Evolutionary conservation across 2,888 invertebrate species (phyloP), one percentile per base, ranked within the genome.

Genomic region (Ashinkailepas kermadecensis): DNA sequence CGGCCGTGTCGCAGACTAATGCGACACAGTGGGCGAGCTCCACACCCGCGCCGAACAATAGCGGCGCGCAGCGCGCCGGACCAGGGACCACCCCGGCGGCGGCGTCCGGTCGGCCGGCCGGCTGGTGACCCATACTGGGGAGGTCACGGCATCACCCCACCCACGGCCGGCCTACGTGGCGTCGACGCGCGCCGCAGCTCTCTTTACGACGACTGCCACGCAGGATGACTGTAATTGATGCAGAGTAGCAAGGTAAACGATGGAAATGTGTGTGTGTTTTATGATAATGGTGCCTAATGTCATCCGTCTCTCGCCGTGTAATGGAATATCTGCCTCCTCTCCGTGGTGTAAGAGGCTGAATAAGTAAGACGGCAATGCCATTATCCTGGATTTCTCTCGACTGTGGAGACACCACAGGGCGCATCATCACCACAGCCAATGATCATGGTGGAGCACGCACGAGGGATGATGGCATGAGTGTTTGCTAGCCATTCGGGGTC

Each of bases 231-330:
- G 74, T 74, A 74, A 74, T 74, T 74, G 74, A 74, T 74, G 56
- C 74, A 56, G 74, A 74, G 74, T 74, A 74, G 56, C 74, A 54
- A 54, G 74, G 54, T 56, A 56, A 74, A 74, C 74, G 74, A 74
- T 21, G 74, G 56, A 74, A 74, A 74, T 74, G 56, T 74, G 74
- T 74, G 74, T 56, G 39, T 74, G 74, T 74, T 74, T 74, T 74
- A 74, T 74, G 74, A 56, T 74, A 74, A 74, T 74, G 74, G 74
- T 10, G 54, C 54, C 54, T 74, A 74, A 74, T 74, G 74, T 21
- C 21, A 56, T 74, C 74, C 21, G 54, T 13, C 54, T 9, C 54
- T 13, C 56, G 59, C 74, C 12, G 18, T 18, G 74, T 74, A 74
- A 74, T 74, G 74, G 74, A 74, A 74, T 74, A 10, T 56, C 70